Percentiles rank a stretch among this genome's conserved stretches.
These are phyloP conservation scores for Acestrorhynchus altus DNA, from an alignment of 2,797 vertebrate genomes.

Conservation along the genomic window DNA sequence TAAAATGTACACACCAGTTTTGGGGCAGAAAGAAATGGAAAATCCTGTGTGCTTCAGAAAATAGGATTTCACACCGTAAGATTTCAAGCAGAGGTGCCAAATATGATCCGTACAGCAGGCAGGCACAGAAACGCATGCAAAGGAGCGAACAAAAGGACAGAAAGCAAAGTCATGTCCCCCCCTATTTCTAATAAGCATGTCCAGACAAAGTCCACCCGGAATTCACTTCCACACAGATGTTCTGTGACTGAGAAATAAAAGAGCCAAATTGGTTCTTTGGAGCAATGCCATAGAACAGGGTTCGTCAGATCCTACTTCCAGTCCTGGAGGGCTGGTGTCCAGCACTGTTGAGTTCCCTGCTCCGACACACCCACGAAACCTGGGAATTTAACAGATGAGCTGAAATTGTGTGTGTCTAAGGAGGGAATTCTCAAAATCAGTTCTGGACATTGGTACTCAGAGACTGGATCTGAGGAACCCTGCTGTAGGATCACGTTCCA, in stretches of 20 bases:
- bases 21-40: constrained; percentile 3
- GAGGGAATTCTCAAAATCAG: too few species aligned
- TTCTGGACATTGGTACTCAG: too few species aligned
- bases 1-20: neutral
- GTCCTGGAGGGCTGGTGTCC: too few species aligned
- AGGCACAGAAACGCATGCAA: neutral
- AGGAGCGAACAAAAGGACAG: too few species aligned
- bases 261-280: neutral
- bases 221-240: neutral
- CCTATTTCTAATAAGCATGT: neutral
- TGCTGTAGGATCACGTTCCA: too few species aligned
- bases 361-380: too few species aligned
- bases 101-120: too few species aligned
- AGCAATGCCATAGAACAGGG: neutral
- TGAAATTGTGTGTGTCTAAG: too few species aligned
- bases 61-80: constrained; percentile 11
- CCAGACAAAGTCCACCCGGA: neutral
- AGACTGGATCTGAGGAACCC: too few species aligned
- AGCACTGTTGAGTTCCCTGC: too few species aligned
- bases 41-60: constrained; percentile 7
- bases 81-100: neutral
- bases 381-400: too few species aligned
- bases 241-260: neutral
- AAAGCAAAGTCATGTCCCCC: neutral
- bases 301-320: too few species aligned